Base-by-base conservation (phyloP, 2,888 invertebrate genomes). In the Vandiemenella viatica region DNA sequence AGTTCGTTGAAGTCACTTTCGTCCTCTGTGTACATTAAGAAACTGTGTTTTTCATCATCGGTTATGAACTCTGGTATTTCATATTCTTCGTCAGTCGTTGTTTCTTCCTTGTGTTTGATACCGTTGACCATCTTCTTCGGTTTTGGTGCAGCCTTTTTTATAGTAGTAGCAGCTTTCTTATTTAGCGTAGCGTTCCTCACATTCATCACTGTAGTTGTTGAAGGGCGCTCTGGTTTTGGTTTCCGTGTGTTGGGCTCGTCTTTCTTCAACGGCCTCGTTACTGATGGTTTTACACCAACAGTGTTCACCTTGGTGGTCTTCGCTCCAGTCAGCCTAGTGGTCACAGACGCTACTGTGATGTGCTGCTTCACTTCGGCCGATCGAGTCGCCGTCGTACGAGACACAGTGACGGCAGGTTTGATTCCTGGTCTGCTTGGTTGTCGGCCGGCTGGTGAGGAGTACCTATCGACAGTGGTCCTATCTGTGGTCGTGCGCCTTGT, bases 51-150 rank as follows among this genome's bases (percentile, higher is more conserved):
- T 10, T 44, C 48, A 4, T 55, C 56, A 21, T 52, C 50, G 32
- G 51, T 52, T 10, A 50, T 52, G 38, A 47, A 23, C 19, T 56
- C 56, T 18, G 56, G 56, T 1, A 55, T 32, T 19, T 50, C 51
- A 23, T 55, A 55, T 45, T 57, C 55, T 37, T 57, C 56, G 15
- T 58, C 55, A 18, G 53, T 50, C 8, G 45, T 43, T 16, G 3
- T 42, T 20, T 47, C 47, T 15, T 18, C 41, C 19, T 42, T 19
- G 18, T 41, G 17, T 4, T n/a, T 16, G 8, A 23, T 23, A 16
- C 42, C 42, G 19, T 42, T 47, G 16, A 42, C 3, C 26, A 10
- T 21, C 22, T 47, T 47, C 2, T 10, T 32, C 13, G 32, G 32
- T n/a, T 32, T 2, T 32, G 32, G 10, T 32, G 32, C 13, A 10